These are phyloP conservation scores for Seriola aureovittata DNA, from an alignment of 2,113 vertebrate species.

Conservation along the genomic window DNA sequence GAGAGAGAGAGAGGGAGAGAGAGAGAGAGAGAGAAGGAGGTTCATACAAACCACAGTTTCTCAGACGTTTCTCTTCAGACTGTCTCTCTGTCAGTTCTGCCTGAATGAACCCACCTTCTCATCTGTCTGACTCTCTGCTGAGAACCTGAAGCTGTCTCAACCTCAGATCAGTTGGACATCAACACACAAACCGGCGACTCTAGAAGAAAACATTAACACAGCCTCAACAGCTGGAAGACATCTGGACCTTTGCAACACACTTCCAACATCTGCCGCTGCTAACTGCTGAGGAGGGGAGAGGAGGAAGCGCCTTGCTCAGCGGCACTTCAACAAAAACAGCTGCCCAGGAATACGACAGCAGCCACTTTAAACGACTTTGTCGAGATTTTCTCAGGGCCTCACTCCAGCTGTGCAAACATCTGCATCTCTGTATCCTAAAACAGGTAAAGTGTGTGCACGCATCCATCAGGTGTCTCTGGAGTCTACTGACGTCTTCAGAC, in stretches of 20 bases:
- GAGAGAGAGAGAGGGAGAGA: background rate
- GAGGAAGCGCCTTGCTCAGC: slow-evolving; percentile 37
- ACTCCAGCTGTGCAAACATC: background rate
- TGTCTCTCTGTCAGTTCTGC: too few relatives aligned
- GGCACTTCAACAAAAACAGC: slow-evolving; percentile 6
- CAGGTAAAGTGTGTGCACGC: slow-evolving; percentile 40
- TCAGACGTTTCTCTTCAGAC: slow-evolving; percentile 25
- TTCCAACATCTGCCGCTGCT: background rate
- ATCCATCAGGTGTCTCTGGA: background rate
- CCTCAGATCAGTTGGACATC: background rate
- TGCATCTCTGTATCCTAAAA: background rate
- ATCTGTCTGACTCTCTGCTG: slow-evolving; percentile 1
- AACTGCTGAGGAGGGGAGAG: background rate
- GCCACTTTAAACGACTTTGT: background rate
- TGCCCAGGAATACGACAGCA: slow-evolving; percentile 12
- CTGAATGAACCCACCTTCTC: background rate
- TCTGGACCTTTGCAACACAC: background rate
- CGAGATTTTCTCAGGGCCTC: background rate
- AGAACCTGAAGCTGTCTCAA: background rate
- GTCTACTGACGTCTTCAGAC: background rate
- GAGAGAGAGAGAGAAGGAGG: slow-evolving; percentile 15
- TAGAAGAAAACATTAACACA: background rate
- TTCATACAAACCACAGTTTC: slow-evolving; percentile 47
- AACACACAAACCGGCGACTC: background rate
- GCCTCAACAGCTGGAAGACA: background rate